phyloP scores from a whole-genome alignment of 2,797 vertebrate species.

The Parauchenoglanis punctatus region DNA sequence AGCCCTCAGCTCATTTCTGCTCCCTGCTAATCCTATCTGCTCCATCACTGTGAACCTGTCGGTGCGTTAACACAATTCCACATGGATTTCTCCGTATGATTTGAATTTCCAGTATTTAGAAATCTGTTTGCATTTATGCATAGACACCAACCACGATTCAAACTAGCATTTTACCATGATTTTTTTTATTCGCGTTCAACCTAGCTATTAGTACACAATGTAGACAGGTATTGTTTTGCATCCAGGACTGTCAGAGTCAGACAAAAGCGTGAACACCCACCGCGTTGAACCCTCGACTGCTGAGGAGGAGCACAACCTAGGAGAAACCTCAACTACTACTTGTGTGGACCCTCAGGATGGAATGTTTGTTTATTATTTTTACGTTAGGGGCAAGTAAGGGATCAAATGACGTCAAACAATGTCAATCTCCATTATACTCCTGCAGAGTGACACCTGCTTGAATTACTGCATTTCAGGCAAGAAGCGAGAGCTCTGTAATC shows the following conservation, averaged over 20 bases:
- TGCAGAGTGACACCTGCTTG: conserved; percentile 39
- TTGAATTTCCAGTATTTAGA: background rate
- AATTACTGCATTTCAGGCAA: background rate
- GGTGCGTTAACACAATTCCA: background rate
- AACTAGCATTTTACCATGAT: background rate
- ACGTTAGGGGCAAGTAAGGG: background rate
- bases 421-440: conserved; percentile 31
- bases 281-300: background rate
- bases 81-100: background rate
- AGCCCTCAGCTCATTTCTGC: background rate
- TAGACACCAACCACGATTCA: background rate
- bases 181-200: background rate
- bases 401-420: conserved; percentile 15
- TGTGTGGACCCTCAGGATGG: conserved; percentile 13
- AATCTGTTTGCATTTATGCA: background rate
- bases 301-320: background rate
- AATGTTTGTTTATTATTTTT: background rate
- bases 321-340: background rate
- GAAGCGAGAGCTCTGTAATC: conserved; percentile 3
- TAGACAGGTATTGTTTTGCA: background rate
- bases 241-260: background rate
- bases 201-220: conserved; percentile 10
- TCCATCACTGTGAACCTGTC: background rate
- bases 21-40: background rate
- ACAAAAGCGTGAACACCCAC: background rate